Base-by-base conservation (phyloP, 2,113 vertebrate genomes). In the Dryoscopus gambensis region DNA sequence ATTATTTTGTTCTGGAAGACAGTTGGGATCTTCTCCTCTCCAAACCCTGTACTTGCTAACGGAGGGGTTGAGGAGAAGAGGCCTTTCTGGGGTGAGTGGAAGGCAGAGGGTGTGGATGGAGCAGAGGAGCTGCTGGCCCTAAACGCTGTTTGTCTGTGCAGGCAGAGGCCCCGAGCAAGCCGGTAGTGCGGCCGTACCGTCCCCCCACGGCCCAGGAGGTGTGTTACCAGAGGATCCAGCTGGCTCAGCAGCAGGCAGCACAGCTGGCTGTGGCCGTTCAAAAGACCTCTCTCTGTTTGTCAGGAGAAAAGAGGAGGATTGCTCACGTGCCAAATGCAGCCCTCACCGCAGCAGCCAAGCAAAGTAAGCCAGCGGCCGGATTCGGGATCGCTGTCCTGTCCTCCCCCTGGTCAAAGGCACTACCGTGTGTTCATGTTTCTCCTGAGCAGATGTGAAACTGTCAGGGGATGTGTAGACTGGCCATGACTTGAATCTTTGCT, bases 141-240 rank as follows among this genome's bases (percentile, higher is more conserved):
- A 12, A 79, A 28, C 2, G 28, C 75, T 80, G 67, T 88, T 5
- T 96, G 47, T 93, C 62, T 68, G 63, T 85, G 62, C 96, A 95
- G 99, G 95, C 89, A 2, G 98, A 99, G 47, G 44, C 93, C 56
- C 93, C 96, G 4, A 94, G 97, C 87, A 98, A 98, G 84, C 47
- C 97, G 2, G 74, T 95, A 8, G 74, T 98, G 15, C 98, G 96
- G 40, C 98, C 98, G 0, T 98, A 98, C 93, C 97, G 98, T 71
- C 98, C 98, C 23, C 98, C 98, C 13, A 98, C 98, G 0, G 98
- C 99, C 1, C 99, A 99, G 97, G 99, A 99, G 96, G 98, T 99
- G 46, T 99, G 99, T 88, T 99, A 99, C 96, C 98, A 98, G 93
- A 98, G 99, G 35, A 99, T 99, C 97, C 98, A 99, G 97, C 97